phyloP scores from a whole-genome alignment of 2,888 invertebrate genomes.

The Trissolcus japonicus region DNA sequence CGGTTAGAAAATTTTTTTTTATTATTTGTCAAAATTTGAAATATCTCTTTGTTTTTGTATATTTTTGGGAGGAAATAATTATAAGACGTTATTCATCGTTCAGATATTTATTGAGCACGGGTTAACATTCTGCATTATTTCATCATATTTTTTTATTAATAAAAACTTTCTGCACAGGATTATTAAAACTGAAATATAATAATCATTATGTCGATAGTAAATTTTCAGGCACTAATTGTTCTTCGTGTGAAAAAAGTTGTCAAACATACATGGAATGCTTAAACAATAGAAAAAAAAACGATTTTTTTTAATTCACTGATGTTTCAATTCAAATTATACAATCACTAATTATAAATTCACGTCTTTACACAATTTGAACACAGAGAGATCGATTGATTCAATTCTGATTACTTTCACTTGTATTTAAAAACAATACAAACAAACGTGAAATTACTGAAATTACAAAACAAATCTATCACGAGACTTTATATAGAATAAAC shows the following conservation, averaged over 20 bases:
- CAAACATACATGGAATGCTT: constrained; percentile 53
- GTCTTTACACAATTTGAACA: neutral
- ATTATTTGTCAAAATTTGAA: neutral
- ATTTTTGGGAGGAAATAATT: neutral
- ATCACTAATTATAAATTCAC: neutral
- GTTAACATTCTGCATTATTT: constrained; percentile 54
- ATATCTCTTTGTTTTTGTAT: too few relatives aligned
- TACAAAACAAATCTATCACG: constrained; percentile 3
- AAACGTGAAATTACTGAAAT: neutral
- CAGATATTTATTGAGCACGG: constrained; percentile 57
- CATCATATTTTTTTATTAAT: constrained; percentile 48
- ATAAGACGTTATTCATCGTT: constrained; percentile 11
- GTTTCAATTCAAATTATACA: too few relatives aligned
- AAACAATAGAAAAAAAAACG: constrained; percentile 16
- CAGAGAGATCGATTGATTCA: neutral
- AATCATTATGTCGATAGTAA: constrained; percentile 50
- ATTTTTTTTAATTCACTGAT: neutral
- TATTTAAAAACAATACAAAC: neutral
- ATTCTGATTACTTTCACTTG: neutral
- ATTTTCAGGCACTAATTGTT: constrained; percentile 59
- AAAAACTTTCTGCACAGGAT: constrained; percentile 57
- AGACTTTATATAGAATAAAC: constrained; percentile 8
- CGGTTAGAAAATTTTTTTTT: neutral
- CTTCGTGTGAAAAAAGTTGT: constrained; percentile 47
- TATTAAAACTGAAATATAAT: constrained; percentile 52